These are phyloP conservation scores for Disparrhopalites patrizii DNA, from an alignment of 2,888 invertebrate genomes.

Conservation along the genomic window DNA sequence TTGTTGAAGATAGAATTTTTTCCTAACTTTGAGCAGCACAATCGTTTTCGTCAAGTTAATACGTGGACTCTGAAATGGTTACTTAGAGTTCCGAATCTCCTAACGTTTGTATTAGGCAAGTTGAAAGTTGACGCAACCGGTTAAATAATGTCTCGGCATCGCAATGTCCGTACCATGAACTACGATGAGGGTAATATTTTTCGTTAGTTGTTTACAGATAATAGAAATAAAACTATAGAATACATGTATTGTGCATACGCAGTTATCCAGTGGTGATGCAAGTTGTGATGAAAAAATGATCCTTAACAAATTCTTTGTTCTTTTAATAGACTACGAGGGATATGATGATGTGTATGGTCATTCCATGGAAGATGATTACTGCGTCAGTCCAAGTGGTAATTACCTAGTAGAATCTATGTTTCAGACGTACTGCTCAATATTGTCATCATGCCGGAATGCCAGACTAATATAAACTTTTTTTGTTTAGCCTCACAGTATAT, in stretches of 20 bases:
- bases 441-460: neutral
- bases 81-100: neutral
- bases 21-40: neutral
- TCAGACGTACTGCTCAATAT: neutral
- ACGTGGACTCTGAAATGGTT: neutral
- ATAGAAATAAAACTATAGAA: neutral
- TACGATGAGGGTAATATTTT: conserved; percentile 67
- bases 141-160: conserved; percentile 80
- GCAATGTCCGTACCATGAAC: conserved; percentile 77
- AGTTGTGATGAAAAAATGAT: no score
- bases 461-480: neutral
- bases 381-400: conserved; percentile 74
- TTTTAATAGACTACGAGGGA: conserved; percentile 71
- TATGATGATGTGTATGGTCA: conserved; percentile 89
- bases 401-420: neutral
- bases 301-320: neutral
- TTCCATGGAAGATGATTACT: conserved; percentile 88
- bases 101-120: neutral
- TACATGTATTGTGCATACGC: neutral
- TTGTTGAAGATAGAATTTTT: neutral
- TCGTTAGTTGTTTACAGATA: neutral
- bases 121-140: conserved; percentile 48
- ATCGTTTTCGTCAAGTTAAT: no score
- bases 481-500: conserved; percentile 63
- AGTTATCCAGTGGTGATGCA: neutral